Evolutionary conservation across 2,888 invertebrate species (phyloP).

Genomic region (Mallateleia sp.): DNA sequence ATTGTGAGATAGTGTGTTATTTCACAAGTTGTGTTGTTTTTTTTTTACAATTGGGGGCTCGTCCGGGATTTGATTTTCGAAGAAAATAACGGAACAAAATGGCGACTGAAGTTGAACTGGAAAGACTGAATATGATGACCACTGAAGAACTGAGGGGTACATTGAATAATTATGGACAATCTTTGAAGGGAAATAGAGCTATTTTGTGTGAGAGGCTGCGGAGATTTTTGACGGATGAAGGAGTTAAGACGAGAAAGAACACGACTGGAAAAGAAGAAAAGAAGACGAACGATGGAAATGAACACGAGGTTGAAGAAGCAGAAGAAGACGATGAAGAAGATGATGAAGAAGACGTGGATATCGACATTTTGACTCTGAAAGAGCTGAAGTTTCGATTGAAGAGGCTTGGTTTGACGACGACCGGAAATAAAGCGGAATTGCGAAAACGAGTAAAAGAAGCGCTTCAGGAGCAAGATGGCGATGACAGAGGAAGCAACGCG

Average conservation of each 20-base stretch:
- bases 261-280: background rate
- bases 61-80: background rate
- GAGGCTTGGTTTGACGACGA: background rate
- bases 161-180: background rate
- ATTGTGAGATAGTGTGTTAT: too few relatives aligned
- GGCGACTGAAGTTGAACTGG: background rate
- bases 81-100: conserved; percentile 2
- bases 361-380: background rate
- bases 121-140: background rate
- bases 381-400: conserved; percentile 4
- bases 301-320: background rate
- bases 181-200: background rate
- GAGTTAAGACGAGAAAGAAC: background rate
- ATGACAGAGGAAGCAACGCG: background rate
- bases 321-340: background rate
- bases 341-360: background rate
- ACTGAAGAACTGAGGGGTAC: background rate
- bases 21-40: too few relatives aligned
- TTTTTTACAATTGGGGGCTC: conserved; percentile 22
- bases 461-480: background rate
- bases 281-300: background rate
- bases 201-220: conserved; percentile 2
- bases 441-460: background rate
- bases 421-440: background rate
- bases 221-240: background rate